A percentile compares a stretch with the other conserved stretches of the same genome.
Conservation (phyloP, 2,113 vertebrate species). For the Montifringilla adamsi region DNA sequence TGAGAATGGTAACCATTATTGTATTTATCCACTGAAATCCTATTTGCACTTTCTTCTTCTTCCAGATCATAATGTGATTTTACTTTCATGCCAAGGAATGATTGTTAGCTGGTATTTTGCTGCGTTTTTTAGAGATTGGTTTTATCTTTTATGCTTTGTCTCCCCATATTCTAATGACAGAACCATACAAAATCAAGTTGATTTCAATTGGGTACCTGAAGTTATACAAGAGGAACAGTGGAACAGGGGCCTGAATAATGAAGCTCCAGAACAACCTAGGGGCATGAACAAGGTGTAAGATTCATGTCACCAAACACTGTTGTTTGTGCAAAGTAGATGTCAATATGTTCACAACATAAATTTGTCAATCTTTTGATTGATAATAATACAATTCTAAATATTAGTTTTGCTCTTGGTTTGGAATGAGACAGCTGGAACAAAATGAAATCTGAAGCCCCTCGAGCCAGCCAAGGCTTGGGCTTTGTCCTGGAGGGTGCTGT, state of each 20-base stretch:
- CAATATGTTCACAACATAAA: neutral
- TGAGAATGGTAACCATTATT: neutral
- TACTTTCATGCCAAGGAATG: neutral
- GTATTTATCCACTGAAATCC: neutral
- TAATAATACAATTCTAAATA: neutral
- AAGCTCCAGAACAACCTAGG: neutral
- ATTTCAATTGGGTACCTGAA: neutral
- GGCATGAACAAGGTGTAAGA: neutral
- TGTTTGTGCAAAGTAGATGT: neutral
- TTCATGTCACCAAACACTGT: neutral
- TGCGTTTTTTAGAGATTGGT: neutral
- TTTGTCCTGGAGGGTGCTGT: neutral
- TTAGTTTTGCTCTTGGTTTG: neutral
- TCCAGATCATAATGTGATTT: neutral
- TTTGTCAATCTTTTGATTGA: neutral
- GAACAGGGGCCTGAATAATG: neutral
- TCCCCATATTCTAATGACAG: neutral
- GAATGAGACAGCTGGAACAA: neutral
- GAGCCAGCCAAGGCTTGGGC: fast-evolving
- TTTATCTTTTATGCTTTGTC: neutral
- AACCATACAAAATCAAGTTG: neutral
- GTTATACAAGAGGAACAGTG: neutral
- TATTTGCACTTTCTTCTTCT: neutral
- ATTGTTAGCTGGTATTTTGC: neutral
- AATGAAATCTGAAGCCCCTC: neutral